phyloP scores from a whole-genome alignment of 2,113 vertebrate species.

The Tachysurus fulvidraco region DNA sequence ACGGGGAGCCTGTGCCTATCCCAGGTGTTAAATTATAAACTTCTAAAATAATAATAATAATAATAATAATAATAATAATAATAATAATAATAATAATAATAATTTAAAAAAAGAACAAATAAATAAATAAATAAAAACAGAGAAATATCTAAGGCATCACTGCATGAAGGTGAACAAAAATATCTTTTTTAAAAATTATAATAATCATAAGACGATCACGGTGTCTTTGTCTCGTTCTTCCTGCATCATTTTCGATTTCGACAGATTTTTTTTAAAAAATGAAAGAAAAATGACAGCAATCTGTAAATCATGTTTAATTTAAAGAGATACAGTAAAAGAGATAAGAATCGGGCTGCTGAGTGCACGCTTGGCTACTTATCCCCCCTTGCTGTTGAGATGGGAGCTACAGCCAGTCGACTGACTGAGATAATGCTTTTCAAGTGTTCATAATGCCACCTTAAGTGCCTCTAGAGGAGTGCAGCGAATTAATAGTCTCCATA shows the following conservation, averaged over 20 bases:
- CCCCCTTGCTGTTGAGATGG: constrained; percentile 38
- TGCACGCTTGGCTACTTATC: constrained; percentile 52
- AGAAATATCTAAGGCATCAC: neutral
- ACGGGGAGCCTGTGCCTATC: too few relatives aligned
- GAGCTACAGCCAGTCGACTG: constrained; percentile 52
- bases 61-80: too few relatives aligned
- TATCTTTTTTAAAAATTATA: neutral
- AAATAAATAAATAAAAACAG: neutral
- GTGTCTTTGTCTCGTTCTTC: neutral
- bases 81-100: too few relatives aligned
- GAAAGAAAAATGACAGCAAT: neutral
- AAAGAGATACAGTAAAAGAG: constrained; percentile 8
- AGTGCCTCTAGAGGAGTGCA: constrained; percentile 63
- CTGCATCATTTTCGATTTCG: constrained; percentile 9
- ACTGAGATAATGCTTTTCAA: constrained; percentile 72
- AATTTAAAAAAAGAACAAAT: neutral
- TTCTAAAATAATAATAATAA: too few relatives aligned
- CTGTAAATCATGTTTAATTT: constrained; percentile 3
- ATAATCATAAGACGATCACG: neutral
- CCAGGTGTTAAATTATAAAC: too few relatives aligned
- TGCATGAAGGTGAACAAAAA: constrained; percentile 8
- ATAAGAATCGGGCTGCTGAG: neutral
- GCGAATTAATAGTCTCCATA: constrained; percentile 68
- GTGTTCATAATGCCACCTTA: constrained; percentile 67
- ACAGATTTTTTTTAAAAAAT: constrained; percentile 8